Percentiles rank a stretch among this genome's conserved stretches.
Conservation (phyloP, 2,888 invertebrate genomes). For the Epinotia nisella region DNA sequence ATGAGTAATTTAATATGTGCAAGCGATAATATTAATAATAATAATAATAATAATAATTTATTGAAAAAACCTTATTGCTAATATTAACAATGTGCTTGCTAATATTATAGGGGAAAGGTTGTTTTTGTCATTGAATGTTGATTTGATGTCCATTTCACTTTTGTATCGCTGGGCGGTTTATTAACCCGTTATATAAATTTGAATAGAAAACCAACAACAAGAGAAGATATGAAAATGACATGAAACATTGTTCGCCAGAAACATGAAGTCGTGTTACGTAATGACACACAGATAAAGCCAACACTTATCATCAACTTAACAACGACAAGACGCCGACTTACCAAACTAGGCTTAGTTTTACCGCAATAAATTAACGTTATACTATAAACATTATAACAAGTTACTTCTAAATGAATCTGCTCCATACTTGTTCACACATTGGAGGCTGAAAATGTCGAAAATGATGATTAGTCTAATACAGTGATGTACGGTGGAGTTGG, state of each 20-base stretch:
- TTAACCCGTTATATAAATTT: constrained; percentile 5
- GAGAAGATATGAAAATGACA: constrained; percentile 50
- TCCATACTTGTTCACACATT: constrained; percentile 83
- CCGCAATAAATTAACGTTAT: constrained; percentile 69
- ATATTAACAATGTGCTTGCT: too few species aligned
- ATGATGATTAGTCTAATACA: constrained; percentile 75
- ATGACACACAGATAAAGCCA: constrained; percentile 78
- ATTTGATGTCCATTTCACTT: not conserved
- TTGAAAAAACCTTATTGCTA: too few species aligned
- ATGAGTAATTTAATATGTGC: not conserved
- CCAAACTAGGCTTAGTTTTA: constrained; percentile 72
- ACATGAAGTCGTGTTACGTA: constrained; percentile 61
- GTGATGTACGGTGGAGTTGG: constrained; percentile 26
- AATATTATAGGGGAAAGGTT: not conserved
- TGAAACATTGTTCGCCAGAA: constrained; percentile 58
- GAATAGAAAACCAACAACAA: constrained; percentile 31
- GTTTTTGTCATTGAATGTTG: not conserved
- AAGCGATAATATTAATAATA: not conserved
- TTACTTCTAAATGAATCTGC: constrained; percentile 78
- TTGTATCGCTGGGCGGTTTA: not conserved
- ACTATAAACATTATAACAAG: constrained; percentile 73
- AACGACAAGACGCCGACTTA: constrained; percentile 76
- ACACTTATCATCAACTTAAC: constrained; percentile 65
- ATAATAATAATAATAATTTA: too few species aligned
- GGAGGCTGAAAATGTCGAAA: constrained; percentile 82